phyloP scores from a whole-genome alignment of 2,113 vertebrate genomes.

The Pycnonotus jocosus region DNA sequence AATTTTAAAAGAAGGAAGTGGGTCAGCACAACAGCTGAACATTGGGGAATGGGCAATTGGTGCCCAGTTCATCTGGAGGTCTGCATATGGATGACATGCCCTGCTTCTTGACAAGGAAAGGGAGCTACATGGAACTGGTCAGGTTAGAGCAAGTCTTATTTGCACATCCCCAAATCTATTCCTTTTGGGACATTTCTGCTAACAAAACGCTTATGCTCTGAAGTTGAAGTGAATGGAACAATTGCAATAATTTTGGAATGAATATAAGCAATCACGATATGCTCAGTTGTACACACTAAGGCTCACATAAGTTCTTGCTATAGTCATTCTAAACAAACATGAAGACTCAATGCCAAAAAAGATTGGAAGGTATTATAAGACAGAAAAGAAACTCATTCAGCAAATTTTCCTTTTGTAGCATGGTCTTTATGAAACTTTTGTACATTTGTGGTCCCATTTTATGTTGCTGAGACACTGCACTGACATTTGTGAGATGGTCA shows the following conservation, averaged over 20 bases:
- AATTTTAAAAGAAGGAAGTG: background rate
- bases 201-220: background rate
- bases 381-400: background rate
- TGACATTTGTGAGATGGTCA: background rate
- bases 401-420: background rate
- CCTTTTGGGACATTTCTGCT: background rate
- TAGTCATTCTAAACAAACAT: background rate
- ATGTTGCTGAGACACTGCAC: background rate
- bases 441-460: background rate
- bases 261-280: background rate
- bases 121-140: background rate
- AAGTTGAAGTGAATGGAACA: background rate
- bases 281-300: background rate
- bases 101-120: background rate
- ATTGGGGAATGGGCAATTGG: background rate
- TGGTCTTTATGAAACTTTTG: background rate
- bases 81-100: background rate
- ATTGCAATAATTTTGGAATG: background rate
- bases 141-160: background rate
- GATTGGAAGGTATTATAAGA: background rate
- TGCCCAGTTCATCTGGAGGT: background rate
- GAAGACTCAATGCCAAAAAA: background rate
- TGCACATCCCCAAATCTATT: background rate
- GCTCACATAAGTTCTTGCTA: background rate
- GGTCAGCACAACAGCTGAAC: background rate